Evolutionary conservation across 1,140 invertebrate species (phyloP).

Genomic region (Bombus consobrinus): DNA sequence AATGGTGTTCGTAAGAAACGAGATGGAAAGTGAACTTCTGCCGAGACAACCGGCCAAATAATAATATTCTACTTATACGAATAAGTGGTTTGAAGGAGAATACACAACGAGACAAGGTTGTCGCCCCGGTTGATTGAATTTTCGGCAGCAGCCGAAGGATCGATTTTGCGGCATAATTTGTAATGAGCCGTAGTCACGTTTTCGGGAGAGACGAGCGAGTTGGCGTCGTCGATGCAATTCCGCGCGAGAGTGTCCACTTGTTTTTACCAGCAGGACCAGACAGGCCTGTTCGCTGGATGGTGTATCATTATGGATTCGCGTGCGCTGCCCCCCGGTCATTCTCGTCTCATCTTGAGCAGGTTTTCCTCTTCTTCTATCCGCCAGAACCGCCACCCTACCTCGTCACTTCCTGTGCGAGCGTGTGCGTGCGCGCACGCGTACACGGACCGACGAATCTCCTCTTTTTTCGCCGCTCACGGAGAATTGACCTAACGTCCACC

Average conservation of each 20-base stretch:
- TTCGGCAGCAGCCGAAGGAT: background rate
- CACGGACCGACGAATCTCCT: slow-evolving; percentile 31
- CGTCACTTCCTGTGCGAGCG: slow-evolving; percentile 10
- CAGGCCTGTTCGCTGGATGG: slow-evolving; percentile 66
- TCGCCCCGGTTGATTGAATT: background rate
- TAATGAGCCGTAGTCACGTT: slow-evolving; percentile 15
- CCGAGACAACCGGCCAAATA: background rate
- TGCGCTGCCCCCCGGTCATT: slow-evolving; percentile 81
- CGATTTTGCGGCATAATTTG: slow-evolving; percentile 7
- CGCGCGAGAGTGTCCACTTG: slow-evolving; percentile 61
- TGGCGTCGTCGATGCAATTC: background rate
- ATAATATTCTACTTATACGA: slow-evolving; percentile 1
- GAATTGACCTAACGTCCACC: slow-evolving; percentile 57
- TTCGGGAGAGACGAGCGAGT: background rate
- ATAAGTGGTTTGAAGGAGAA: background rate
- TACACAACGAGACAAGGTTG: background rate
- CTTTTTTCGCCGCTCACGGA: slow-evolving; percentile 59
- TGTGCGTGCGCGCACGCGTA: slow-evolving; percentile 30
- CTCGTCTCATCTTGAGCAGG: slow-evolving; percentile 76
- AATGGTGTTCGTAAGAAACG: background rate
- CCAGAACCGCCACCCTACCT: slow-evolving; percentile 22
- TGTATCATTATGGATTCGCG: slow-evolving; percentile 82
- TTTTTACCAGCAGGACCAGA: slow-evolving; percentile 60
- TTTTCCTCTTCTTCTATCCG: slow-evolving; percentile 56
- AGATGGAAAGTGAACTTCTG: background rate